Percentiles rank a stretch among this genome's conserved stretches.
These are phyloP conservation scores for Peromyscus eremicus DNA, from an alignment of 2,797 vertebrate species.

Conservation along the genomic window DNA sequence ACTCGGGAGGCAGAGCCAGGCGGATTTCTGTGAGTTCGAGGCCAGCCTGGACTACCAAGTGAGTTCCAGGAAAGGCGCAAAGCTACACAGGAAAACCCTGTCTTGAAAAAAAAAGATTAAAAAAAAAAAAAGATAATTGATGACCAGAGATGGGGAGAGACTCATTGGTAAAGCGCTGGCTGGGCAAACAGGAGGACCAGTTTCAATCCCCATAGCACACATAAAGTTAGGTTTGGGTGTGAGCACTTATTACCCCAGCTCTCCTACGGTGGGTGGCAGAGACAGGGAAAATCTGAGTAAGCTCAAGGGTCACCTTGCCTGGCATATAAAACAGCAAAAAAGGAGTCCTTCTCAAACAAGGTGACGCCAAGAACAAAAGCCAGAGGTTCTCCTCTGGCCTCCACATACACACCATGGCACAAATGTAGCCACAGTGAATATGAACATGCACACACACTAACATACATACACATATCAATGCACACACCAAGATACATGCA, in stretches of 20 bases:
- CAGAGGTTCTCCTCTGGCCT: background rate
- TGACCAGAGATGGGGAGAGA: background rate
- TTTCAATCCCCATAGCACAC: background rate
- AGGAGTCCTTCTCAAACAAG: background rate
- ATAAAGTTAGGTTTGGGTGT: background rate
- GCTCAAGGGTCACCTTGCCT: background rate
- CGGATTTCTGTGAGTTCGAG: too few species aligned
- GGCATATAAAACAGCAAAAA: background rate
- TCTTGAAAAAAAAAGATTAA: too few species aligned
- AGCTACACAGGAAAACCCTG: too few species aligned
- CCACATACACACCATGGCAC: background rate
- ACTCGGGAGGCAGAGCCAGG: too few species aligned
- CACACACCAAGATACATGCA: background rate
- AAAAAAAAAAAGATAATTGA: constrained; percentile 56
- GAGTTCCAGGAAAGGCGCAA: too few species aligned
- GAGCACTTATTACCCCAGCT: background rate
- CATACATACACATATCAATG: background rate
- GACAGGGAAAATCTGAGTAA: background rate
- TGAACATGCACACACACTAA: background rate
- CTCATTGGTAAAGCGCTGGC: too few species aligned
- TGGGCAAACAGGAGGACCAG: background rate
- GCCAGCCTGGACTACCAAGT: too few species aligned
- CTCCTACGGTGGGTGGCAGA: background rate
- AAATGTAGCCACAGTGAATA: background rate
- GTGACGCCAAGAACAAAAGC: background rate